These are phyloP conservation scores for Andrena praecox DNA, from an alignment of 2,888 invertebrate genomes.

Conservation along the genomic window DNA sequence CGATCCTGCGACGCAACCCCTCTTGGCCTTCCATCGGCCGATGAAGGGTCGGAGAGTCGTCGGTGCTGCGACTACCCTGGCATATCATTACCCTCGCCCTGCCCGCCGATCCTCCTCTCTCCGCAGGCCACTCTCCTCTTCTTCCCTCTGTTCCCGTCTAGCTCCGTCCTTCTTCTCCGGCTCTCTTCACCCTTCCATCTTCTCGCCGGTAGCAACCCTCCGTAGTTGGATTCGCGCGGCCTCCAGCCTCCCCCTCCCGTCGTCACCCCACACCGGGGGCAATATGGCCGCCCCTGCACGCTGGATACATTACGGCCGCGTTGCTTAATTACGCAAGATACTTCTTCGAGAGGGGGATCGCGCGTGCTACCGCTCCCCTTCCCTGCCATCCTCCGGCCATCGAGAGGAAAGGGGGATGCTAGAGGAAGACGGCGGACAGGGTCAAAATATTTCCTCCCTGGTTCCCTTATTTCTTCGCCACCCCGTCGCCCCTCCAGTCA, in stretches of 20 bases:
- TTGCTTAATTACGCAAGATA: constrained; percentile 86
- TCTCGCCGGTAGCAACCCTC: constrained; percentile 73
- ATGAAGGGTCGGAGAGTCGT: constrained; percentile 69
- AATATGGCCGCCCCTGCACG: constrained; percentile 78
- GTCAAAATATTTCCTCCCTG: constrained; percentile 51
- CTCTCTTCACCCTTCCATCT: constrained; percentile 81
- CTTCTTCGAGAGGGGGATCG: constrained; percentile 78
- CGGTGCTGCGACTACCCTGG: constrained; percentile 70
- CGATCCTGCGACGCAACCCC: constrained; percentile 55
- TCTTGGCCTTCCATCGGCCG: constrained; percentile 44
- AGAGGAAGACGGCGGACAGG: constrained; percentile 4
- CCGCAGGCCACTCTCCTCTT: constrained; percentile 49
- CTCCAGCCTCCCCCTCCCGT: constrained; percentile 57
- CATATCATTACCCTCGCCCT: constrained; percentile 78
- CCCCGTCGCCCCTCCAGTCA: constrained; percentile 27
- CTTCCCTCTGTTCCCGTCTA: constrained; percentile 30
- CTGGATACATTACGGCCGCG: constrained; percentile 79
- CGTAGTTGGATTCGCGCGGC: constrained; percentile 77
- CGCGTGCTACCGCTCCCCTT: constrained; percentile 62
- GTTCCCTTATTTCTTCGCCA: constrained; percentile 32
- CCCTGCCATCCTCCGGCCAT: constrained; percentile 73
- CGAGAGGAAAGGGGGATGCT: constrained; percentile 11
- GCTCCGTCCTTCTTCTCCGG: constrained; percentile 74
- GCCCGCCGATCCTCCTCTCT: constrained; percentile 43
- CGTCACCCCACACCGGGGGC: constrained; percentile 68